Conservation (phyloP, 2,797 vertebrate species). For the Enteromius afrohamiltoni region DNA sequence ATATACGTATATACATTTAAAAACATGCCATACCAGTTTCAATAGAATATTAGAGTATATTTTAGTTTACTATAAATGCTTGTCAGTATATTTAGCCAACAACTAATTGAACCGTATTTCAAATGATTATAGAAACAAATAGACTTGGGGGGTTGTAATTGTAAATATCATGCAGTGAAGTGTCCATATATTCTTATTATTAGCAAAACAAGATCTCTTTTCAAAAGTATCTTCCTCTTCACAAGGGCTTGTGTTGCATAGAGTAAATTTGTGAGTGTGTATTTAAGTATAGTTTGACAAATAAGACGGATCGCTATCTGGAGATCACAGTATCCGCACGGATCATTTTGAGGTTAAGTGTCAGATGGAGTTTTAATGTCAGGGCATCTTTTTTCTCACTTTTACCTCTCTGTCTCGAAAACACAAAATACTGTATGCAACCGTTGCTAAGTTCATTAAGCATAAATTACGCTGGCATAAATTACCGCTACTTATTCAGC, state of each 20-base stretch:
- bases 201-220: background rate
- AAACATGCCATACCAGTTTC: background rate
- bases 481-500: slow-evolving; percentile 50
- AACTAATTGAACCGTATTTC: background rate
- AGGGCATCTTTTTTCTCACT: background rate
- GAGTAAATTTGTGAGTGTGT: background rate
- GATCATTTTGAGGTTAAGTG: slow-evolving; percentile 31
- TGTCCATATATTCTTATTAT: background rate
- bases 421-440: slow-evolving; percentile 4
- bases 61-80: background rate
- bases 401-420: background rate
- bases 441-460: slow-evolving; percentile 58
- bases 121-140: background rate
- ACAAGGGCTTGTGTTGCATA: background rate
- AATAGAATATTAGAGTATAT: background rate
- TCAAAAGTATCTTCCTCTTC: background rate
- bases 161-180: background rate
- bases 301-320: background rate
- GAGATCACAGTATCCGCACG: background rate
- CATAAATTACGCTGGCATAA: slow-evolving; percentile 53
- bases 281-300: slow-evolving; percentile 1
- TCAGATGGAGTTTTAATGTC: slow-evolving; percentile 28
- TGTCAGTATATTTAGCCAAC: background rate
- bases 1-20: background rate
- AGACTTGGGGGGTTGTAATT: no score